phyloP scores from a whole-genome alignment of 2,888 invertebrate genomes.

The Zelleria hepariella region DNA sequence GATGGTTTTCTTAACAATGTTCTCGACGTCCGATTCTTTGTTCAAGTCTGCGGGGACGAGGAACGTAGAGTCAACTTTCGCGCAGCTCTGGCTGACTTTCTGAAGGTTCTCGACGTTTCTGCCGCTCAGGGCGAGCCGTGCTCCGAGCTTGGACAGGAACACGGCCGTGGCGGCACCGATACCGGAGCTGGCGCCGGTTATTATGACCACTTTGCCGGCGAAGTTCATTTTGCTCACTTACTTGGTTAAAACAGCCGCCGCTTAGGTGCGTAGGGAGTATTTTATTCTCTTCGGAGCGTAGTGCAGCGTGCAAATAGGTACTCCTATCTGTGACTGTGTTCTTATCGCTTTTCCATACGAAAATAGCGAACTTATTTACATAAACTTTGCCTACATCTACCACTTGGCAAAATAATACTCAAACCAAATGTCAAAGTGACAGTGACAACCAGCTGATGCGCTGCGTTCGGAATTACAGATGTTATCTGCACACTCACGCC shows the following conservation, averaged over 20 bases:
- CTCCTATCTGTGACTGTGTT: not conserved
- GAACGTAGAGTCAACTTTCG: conserved; percentile 58
- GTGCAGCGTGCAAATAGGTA: too few species aligned
- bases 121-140: conserved; percentile 79
- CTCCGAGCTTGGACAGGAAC: conserved; percentile 81
- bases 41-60: conserved; percentile 79
- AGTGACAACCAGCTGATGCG: too few species aligned
- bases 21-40: conserved; percentile 80
- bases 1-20: conserved; percentile 80
- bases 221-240: conserved; percentile 61
- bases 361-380: too few species aligned
- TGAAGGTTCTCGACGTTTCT: conserved; percentile 76
- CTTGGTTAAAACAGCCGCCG: too few species aligned
- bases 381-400: too few species aligned
- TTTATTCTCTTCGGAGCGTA: too few species aligned
- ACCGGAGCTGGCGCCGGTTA: conserved; percentile 88
- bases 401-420: too few species aligned
- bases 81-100: conserved; percentile 52
- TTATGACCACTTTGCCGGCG: conserved; percentile 79
- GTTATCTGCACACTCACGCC: too few species aligned
- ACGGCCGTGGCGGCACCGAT: conserved; percentile 88
- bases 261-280: too few species aligned
- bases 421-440: too few species aligned
- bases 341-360: too few species aligned
- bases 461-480: too few species aligned